phyloP scores from a whole-genome alignment of 2,797 vertebrate genomes.

The Onychomys arenicola region DNA sequence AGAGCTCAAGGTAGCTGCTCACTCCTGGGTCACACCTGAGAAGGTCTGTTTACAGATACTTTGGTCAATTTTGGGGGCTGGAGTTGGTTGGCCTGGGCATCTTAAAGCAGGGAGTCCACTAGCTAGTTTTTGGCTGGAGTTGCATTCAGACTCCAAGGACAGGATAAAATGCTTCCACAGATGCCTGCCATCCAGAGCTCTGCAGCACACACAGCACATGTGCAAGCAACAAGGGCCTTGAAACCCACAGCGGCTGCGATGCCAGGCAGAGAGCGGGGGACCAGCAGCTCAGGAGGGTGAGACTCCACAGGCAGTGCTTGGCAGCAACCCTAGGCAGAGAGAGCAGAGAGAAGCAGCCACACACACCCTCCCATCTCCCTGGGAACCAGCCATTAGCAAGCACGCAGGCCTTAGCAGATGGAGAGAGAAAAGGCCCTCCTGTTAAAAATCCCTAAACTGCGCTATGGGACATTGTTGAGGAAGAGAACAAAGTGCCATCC shows the following conservation, averaged over 20 bases:
- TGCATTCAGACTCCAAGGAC: neutral
- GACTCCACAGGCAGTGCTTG: neutral
- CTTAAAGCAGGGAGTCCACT: neutral
- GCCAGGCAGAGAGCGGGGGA: neutral
- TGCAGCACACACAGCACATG: neutral
- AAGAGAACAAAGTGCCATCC: neutral
- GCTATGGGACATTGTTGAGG: neutral
- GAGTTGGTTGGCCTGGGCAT: neutral
- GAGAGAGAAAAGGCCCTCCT: neutral
- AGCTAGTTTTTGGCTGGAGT: neutral
- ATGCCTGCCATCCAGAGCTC: neutral
- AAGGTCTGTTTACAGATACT: neutral
- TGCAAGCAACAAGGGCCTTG: neutral
- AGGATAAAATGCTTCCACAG: neutral
- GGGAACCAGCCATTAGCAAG: neutral
- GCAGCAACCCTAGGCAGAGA: neutral
- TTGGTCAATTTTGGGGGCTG: neutral
- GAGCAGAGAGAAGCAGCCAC: neutral
- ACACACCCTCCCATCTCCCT: neutral
- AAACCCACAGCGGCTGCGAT: neutral
- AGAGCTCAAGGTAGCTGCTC: neutral
- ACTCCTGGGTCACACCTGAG: neutral
- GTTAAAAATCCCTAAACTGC: neutral
- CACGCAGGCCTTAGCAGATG: fast-evolving
- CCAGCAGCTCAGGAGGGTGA: neutral